Conservation (phyloP, 1,140 invertebrate species). For the Thaumetopoea pityocampa region DNA sequence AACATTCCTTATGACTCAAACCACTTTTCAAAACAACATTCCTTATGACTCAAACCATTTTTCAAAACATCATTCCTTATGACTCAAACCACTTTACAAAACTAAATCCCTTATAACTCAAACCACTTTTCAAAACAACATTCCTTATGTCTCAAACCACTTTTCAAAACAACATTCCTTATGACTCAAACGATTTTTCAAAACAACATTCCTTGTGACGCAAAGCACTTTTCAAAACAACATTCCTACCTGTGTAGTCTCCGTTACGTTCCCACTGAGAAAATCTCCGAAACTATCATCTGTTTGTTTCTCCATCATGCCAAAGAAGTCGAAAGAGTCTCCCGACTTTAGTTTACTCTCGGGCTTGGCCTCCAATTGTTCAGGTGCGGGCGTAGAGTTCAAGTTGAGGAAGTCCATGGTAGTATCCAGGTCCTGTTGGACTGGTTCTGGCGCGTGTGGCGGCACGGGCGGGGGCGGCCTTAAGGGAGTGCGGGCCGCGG, state of each 20-base stretch:
- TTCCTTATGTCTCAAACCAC: too few species aligned
- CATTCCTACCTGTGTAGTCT: conserved; percentile 37
- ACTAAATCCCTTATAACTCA: too few species aligned
- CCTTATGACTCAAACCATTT: too few species aligned
- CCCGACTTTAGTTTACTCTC: conserved; percentile 48
- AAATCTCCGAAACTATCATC: conserved; percentile 71
- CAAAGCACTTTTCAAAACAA: not conserved
- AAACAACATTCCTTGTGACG: too few species aligned
- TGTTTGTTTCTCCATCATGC: conserved; percentile 58
- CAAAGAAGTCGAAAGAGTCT: conserved; percentile 72
- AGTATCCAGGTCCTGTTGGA: conserved; percentile 2
- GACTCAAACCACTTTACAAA: too few species aligned
- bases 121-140: too few species aligned
- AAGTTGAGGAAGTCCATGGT: conserved; percentile 58
- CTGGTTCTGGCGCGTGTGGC: conserved; percentile 1
- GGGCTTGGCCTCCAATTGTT: conserved; percentile 17
- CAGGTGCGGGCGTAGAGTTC: not conserved
- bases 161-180: too few species aligned
- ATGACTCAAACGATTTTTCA: too few species aligned
- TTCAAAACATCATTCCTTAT: too few species aligned
- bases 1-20: too few species aligned
- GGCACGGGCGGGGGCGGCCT: conserved; percentile 19
- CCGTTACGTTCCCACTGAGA: conserved; percentile 41
- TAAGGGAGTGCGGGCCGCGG: too few species aligned
- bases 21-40: too few species aligned